A percentile compares a stretch with the other conserved stretches of the same genome.
Evolutionary conservation across 1,140 invertebrate genomes (phyloP).

Genomic region (Cydia pomonella): DNA sequence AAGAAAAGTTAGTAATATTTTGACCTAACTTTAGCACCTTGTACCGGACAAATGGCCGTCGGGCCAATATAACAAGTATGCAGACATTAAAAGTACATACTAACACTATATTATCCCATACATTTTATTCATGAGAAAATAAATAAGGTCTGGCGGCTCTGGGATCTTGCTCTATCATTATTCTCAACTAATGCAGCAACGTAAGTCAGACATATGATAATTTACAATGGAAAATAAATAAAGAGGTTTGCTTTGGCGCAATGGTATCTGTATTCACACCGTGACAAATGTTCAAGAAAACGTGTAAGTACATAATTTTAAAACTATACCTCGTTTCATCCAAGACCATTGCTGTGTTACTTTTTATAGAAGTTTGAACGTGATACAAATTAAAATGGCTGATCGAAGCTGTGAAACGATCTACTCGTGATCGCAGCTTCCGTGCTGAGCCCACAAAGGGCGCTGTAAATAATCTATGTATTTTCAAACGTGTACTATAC

Average conservation of each 20-base stretch:
- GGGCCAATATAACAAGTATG: too few species aligned
- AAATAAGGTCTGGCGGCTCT: too few species aligned
- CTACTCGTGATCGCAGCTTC: not conserved
- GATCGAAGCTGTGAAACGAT: not conserved
- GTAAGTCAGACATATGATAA: not conserved
- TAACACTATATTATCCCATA: too few species aligned
- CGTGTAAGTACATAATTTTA: not conserved
- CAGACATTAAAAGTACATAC: too few species aligned
- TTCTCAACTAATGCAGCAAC: not conserved
- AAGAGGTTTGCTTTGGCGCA: not conserved
- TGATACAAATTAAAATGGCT: not conserved
- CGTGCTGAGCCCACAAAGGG: not conserved
- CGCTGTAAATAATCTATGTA: slow-evolving; percentile 13
- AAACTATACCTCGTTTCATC: not conserved
- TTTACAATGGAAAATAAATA: slow-evolving; percentile 3
- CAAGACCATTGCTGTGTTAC: not conserved
- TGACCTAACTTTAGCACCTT: too few species aligned
- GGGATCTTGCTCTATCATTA: too few species aligned
- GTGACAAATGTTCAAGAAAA: not conserved
- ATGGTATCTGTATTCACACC: not conserved
- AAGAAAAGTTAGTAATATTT: too few species aligned
- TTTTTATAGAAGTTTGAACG: not conserved
- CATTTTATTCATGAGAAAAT: too few species aligned
- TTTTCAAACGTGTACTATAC: slow-evolving; percentile 4
- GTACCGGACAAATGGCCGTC: too few species aligned